Base-by-base conservation (phyloP, 2,888 invertebrate species). In the Mesochorus sp. region DNA sequence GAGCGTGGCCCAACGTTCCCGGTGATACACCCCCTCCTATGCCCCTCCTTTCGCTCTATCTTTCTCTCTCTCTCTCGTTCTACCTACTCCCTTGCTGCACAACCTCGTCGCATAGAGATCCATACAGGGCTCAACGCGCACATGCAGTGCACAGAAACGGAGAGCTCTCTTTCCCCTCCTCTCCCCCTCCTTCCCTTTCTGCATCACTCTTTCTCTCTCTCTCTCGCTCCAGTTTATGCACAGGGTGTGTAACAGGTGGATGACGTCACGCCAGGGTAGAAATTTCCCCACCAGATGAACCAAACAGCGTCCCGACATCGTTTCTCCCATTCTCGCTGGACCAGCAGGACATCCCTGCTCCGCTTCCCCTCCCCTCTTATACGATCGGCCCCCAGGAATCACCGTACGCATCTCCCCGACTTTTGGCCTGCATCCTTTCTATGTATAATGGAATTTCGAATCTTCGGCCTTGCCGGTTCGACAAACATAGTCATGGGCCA, bases 211-310 rank as follows among this genome's bases (percentile, higher is more conserved):
- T 31, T 51, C 10, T 47, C 42, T 17, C 70, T 37, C 67, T 31
- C 49, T 44, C 57, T 47, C 53, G 51, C 66, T 47, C 26, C 53
- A 47, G 55, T 71, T 55, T 73, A 73, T 80, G 72, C 78, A 82
- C 80, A 82, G 79, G 80, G 84, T 86, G 86, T 84, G 90, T 90
- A 90, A 90, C 89, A 90, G 89, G 90, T 90, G 89, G 88, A 86
- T 89, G 85, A 86, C 87, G 87, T 87, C 86, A 87, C 57, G 31
- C 80, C 82, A 80, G 83, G 82, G 81, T 81, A 78, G 76, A 42
- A 64, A 51, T 44, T 6, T 80, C 70, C 78, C 80, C 81, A 64
- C 78, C 81, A 49, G 42, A 53, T 0, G 21, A 8, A 17, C 53
- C 10, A 2, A 12, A 37, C 34, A 37, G 44, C 14, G 55, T 55